These are phyloP conservation scores for Myotis brandtii DNA, from an alignment of 2,113 vertebrate species.

Conservation along the genomic window DNA sequence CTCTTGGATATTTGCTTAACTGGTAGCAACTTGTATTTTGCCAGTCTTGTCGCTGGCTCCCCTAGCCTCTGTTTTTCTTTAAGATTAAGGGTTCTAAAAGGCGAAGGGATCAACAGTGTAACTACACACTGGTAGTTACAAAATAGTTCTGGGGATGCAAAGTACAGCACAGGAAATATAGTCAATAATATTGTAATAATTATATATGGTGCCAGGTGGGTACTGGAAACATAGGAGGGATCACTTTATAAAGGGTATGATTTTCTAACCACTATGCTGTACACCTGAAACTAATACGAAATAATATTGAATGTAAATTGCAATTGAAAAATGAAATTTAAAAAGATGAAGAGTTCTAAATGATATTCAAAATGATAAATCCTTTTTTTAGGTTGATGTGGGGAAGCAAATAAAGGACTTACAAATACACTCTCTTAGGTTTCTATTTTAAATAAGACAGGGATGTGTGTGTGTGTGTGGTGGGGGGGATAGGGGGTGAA, in stretches of 20 bases:
- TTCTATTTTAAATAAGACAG: slow-evolving; percentile 24
- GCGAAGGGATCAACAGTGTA: neutral
- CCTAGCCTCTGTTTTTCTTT: neutral
- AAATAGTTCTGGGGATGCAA: neutral
- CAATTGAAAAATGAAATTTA: neutral
- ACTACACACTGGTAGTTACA: neutral
- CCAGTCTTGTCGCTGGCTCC: neutral
- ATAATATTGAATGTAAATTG: neutral
- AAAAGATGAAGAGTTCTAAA: neutral
- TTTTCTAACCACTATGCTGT: neutral
- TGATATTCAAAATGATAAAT: neutral
- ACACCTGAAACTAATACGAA: neutral
- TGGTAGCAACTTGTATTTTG: neutral
- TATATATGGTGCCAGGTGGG: neutral
- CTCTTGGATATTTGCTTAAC: neutral
- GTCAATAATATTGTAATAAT: neutral
- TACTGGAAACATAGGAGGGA: neutral
- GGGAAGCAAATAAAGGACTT: neutral
- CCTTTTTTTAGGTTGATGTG: neutral
- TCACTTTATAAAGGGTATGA: neutral
- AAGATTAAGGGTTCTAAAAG: neutral
- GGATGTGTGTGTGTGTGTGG: neutral
- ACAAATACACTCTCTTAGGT: neutral
- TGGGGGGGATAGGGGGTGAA: neutral
- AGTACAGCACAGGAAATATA: neutral